Evolutionary conservation across 2,888 invertebrate species (phyloP), one percentile per base, ranked within the genome.

Genomic region (Euspilapteryx auroguttella): DNA sequence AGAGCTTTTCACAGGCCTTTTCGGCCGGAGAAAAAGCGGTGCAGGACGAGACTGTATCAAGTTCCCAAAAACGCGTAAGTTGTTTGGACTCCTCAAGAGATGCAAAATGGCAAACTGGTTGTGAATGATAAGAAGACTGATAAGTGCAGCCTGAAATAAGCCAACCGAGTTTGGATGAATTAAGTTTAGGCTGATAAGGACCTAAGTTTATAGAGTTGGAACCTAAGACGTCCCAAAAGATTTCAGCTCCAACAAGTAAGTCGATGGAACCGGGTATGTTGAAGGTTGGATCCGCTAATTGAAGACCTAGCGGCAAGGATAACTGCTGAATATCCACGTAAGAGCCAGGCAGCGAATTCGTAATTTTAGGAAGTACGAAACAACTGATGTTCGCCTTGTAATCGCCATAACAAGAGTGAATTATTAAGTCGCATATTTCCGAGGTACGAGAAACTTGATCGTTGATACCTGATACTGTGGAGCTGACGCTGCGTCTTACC

Each of bases 211-310:
- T 31, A n/a, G 13, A 20, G 13, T 24, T 27, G n/a, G 24, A 20
- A 4, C 26, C 25, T 12, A 32, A 15, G 8, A 32, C 29, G 22
- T 14, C 12, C 31, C 28, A 32, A 12, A 32, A 32, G 7, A 32
- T 12, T 12, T 32, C 25, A 6, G 28, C 31, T 9, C 31, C 31
- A 4, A 32, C 31, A n/a, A 32, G 22, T 11, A 32, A 12, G 27
- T 30, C 23, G 5, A 31, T 31, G 2, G 21, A 13, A 13, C 24
- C 27, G 12, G 32, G 29, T 6, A 13, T 21, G 14, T 32, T 11
- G 13, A 26, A 29, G 6, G 28, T 20, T 12, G 27, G 33, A 17
- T 20, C 22, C 2, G 22, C 22, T 21, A 22, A 15, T 4, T 12
- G 12, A 21, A 28, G 23, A n/a, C 17, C 17, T 10, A 24, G 5